Evolutionary conservation across 2,888 invertebrate genomes (phyloP).

Genomic region (Endotricha flammealis): DNA sequence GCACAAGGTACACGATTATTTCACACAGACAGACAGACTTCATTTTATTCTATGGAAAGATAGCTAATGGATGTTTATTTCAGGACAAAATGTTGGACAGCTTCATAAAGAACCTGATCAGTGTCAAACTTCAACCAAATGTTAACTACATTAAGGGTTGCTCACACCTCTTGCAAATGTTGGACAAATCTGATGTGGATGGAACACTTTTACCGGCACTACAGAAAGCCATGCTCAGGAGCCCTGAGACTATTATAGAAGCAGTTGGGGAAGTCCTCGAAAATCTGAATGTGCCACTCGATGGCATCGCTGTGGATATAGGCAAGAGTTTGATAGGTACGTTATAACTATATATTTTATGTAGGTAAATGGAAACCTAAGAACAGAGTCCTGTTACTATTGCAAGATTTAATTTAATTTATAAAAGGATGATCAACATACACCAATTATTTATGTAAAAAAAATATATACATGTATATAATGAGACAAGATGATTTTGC

Average conservation of each 20-base stretch:
- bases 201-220: conserved; percentile 87
- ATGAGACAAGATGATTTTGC: no score
- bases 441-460: no score
- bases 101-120: conserved; percentile 87
- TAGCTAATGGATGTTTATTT: conserved; percentile 2
- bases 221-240: conserved; percentile 94
- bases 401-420: no score
- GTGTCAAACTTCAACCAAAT: conserved; percentile 86
- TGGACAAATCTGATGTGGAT: conserved; percentile 84
- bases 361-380: no score
- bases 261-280: conserved; percentile 87
- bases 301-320: conserved; percentile 86
- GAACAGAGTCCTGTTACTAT: no score
- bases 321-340: conserved; percentile 89
- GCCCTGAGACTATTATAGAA: conserved; percentile 93
- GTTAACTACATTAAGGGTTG: conserved; percentile 82
- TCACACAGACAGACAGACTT: neutral
- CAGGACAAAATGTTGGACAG: conserved; percentile 81
- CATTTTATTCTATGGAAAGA: conserved; percentile 2
- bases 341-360: conserved; percentile 18
- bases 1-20: conserved; percentile 69
- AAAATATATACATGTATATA: no score
- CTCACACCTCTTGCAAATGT: conserved; percentile 80
- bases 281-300: conserved; percentile 85
- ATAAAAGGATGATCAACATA: no score